Conservation (phyloP, 2,888 invertebrate species). For the Lepidocyrtoides sp. region DNA sequence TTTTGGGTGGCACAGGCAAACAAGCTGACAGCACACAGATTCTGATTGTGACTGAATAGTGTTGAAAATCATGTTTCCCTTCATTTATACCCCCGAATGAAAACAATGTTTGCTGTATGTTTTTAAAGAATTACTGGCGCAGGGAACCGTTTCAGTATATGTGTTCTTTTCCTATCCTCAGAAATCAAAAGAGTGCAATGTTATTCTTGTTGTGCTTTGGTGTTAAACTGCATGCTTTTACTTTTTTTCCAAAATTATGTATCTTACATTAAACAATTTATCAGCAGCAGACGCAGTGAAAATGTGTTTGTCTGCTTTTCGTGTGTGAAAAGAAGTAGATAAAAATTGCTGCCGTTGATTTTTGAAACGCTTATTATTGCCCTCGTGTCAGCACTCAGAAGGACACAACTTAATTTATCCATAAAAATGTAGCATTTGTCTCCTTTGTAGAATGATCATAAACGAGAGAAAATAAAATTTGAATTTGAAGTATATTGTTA, state of each 20-base stretch:
- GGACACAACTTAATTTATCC: background rate
- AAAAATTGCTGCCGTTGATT: background rate
- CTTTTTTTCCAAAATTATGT: background rate
- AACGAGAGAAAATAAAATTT: background rate
- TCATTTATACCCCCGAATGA: background rate
- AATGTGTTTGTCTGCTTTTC: background rate
- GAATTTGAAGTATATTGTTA: background rate
- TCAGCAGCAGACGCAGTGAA: background rate
- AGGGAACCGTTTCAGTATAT: background rate
- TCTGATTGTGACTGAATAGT: conserved; percentile 1
- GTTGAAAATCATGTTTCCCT: background rate
- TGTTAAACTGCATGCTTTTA: background rate
- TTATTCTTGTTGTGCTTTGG: background rate
- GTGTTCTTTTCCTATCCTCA: background rate
- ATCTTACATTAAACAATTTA: background rate
- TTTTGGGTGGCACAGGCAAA: conserved; percentile 1
- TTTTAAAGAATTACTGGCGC: conserved; percentile 5
- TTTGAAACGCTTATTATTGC: conserved; percentile 1
- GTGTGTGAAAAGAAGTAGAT: background rate
- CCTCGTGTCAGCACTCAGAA: background rate
- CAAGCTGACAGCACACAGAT: background rate
- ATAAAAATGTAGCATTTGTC: background rate
- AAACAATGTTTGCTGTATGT: conserved; percentile 13
- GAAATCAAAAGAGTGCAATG: background rate
- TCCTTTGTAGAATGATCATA: background rate